Evolutionary conservation across 2,888 invertebrate genomes (phyloP).

Genomic region (Ochropleura leucogaster): DNA sequence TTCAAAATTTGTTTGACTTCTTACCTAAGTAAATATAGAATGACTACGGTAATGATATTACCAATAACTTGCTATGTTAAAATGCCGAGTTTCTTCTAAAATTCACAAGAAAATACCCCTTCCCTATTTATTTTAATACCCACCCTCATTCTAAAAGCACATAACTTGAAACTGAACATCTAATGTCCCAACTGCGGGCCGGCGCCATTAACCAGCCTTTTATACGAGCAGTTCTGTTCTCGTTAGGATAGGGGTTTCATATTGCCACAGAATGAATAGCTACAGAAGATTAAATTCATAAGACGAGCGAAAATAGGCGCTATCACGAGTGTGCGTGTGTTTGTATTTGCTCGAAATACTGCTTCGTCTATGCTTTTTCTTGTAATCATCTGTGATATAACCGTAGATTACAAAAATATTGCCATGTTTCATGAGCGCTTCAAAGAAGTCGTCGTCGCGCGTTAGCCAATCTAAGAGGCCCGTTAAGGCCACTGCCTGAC

Average conservation of each 20-base stretch:
- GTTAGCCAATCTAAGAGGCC: too few species aligned
- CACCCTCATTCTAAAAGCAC: neutral
- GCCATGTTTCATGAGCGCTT: too few species aligned
- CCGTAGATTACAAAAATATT: too few species aligned
- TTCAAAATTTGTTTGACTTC: neutral
- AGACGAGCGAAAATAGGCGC: neutral
- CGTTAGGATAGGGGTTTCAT: constrained; percentile 21
- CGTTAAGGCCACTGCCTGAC: too few species aligned
- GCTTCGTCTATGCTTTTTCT: too few species aligned
- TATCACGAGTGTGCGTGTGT: too few species aligned
- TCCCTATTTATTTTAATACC: constrained; percentile 2
- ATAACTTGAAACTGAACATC: constrained; percentile 20
- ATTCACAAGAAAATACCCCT: neutral
- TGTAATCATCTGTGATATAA: too few species aligned
- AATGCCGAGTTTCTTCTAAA: neutral
- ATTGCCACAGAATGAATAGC: neutral
- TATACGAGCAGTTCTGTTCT: constrained; percentile 31
- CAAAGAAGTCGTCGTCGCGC: too few species aligned
- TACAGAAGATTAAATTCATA: neutral
- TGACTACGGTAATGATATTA: neutral
- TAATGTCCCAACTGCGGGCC: constrained; percentile 26
- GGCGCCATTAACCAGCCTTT: constrained; percentile 28
- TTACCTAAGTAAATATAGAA: neutral
- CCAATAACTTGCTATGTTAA: neutral
- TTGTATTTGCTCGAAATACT: too few species aligned